Conservation (phyloP, 2,797 vertebrate species). For the Myotis vivesi region DNA sequence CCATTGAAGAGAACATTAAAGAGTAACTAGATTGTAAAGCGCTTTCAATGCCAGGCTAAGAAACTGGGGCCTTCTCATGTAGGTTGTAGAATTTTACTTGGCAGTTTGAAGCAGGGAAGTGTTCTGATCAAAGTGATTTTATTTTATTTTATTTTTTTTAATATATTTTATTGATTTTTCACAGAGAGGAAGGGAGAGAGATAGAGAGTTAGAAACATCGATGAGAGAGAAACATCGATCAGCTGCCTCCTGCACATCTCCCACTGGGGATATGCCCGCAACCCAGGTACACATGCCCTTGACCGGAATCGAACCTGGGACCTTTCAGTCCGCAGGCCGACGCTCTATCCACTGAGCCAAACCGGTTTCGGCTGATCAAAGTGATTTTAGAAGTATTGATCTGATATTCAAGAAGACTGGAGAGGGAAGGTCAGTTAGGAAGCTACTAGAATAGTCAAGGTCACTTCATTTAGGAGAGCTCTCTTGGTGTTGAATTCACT, state of each 20-base stretch:
- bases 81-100: neutral
- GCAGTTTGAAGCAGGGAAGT: neutral
- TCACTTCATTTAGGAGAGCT: neutral
- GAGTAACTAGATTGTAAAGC: neutral
- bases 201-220: too few species aligned
- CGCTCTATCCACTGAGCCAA: too few species aligned
- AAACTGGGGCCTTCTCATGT: neutral
- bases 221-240: too few species aligned
- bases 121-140: conserved; percentile 17
- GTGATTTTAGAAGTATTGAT: neutral
- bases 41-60: neutral
- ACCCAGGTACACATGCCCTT: too few species aligned
- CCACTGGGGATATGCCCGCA: too few species aligned
- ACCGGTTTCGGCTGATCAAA: too few species aligned
- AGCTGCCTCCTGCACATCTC: too few species aligned
- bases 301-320: too few species aligned
- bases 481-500: neutral
- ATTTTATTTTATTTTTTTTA: too few species aligned
- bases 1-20: neutral
- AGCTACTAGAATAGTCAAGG: neutral
- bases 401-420: conserved; percentile 25
- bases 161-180: too few species aligned
- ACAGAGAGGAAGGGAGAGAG: too few species aligned
- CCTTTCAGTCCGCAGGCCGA: too few species aligned
- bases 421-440: neutral